phyloP scores from a whole-genome alignment of 2,113 vertebrate genomes.

The Chionodraco myersi region DNA sequence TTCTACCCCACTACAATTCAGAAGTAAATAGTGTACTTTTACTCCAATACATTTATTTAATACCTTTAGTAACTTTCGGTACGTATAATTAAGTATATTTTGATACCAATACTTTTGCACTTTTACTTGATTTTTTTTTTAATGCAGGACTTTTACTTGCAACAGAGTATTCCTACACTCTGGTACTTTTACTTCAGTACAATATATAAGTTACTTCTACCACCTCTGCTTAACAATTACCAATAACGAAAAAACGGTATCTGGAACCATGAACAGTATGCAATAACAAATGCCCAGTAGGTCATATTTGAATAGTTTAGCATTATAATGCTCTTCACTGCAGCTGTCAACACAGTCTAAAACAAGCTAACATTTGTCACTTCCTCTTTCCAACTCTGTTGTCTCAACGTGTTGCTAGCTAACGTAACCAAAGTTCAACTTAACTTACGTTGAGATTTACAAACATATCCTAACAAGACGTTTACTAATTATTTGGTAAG shows the following conservation, averaged over 20 bases:
- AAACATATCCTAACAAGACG: neutral
- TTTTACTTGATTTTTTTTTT: too few relatives aligned
- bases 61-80: too few relatives aligned
- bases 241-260: neutral
- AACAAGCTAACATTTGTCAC: slow-evolving; percentile 19
- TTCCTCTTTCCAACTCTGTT: slow-evolving; percentile 31
- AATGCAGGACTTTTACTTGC: too few relatives aligned
- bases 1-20: too few relatives aligned
- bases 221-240: neutral
- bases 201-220: too few relatives aligned
- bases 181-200: too few relatives aligned
- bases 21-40: too few relatives aligned
- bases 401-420: slow-evolving; percentile 1
- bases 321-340: neutral
- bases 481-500: neutral
- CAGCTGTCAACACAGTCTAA: neutral
- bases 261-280: too few relatives aligned
- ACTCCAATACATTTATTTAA: too few relatives aligned
- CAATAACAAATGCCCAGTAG: neutral
- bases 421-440: neutral
- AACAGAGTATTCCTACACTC: too few relatives aligned
- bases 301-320: neutral
- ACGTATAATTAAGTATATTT: too few relatives aligned
- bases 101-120: too few relatives aligned
- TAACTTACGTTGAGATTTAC: neutral